phyloP scores from a whole-genome alignment of 2,113 vertebrate species.

The Natator depressus region DNA sequence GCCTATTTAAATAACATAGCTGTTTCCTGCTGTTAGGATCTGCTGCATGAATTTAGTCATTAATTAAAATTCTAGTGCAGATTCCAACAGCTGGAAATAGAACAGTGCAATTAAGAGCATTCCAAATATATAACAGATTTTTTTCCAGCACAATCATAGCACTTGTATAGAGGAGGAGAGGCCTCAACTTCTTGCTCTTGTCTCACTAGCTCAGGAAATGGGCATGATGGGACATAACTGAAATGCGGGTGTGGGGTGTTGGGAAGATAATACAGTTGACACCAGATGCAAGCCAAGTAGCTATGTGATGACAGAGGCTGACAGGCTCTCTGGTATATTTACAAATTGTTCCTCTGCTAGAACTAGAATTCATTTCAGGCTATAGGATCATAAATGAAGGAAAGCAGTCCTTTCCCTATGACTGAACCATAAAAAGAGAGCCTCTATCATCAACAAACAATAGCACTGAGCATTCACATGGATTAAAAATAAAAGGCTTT shows the following conservation, averaged over 20 bases:
- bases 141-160: not conserved
- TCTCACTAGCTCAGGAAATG: not conserved
- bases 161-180: not conserved
- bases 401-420: not conserved
- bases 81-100: slow-evolving; percentile 70
- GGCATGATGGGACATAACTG: not conserved
- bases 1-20: slow-evolving; percentile 49
- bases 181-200: not conserved
- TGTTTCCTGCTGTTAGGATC: slow-evolving; percentile 56
- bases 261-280: not conserved
- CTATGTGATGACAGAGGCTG: not conserved
- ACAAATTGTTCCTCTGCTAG: fast-evolving
- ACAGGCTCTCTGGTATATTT: fast-evolving
- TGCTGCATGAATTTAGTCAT: slow-evolving; percentile 49
- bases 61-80: slow-evolving; percentile 69
- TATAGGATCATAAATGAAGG: not conserved
- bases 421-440: not conserved
- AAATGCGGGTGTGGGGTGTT: not conserved
- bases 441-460: not conserved
- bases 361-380: not conserved
- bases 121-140: slow-evolving; percentile 61
- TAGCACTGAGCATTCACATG: not conserved
- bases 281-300: not conserved
- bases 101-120: slow-evolving; percentile 62
- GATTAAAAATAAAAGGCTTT: not conserved